Conservation (phyloP, 2,113 vertebrate genomes). For the Catharus bicknelli region DNA sequence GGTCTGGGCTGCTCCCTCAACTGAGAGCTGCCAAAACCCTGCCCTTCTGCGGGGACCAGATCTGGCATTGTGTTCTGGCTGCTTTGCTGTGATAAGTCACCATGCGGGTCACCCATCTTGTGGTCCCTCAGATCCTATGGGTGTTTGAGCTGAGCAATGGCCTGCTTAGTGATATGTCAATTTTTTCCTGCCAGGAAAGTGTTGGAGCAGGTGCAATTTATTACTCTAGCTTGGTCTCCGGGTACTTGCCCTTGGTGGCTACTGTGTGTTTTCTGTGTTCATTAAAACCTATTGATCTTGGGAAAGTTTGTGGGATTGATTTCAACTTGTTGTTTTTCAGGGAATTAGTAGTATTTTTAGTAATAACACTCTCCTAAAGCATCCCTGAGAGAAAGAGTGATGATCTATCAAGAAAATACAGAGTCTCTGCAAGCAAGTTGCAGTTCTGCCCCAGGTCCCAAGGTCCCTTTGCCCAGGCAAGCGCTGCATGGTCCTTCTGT, state of each 20-base stretch:
- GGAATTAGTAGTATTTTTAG: conserved; percentile 35
- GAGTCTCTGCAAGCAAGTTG: background rate
- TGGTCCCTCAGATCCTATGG: background rate
- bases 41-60: background rate
- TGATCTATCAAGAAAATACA: background rate
- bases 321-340: conserved; percentile 27
- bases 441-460: background rate
- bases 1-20: fast-evolving
- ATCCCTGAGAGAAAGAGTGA: background rate
- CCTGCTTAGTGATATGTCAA: conserved; percentile 33
- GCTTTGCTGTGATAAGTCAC: background rate
- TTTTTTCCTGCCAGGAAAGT: background rate
- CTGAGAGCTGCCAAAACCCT: background rate
- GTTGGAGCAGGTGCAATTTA: background rate
- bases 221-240: background rate
- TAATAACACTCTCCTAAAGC: background rate
- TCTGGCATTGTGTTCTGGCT: background rate
- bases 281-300: conserved; percentile 52
- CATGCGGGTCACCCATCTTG: fast-evolving
- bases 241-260: background rate
- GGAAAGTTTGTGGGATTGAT: conserved; percentile 52
- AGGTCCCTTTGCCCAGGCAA: background rate
- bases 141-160: background rate
- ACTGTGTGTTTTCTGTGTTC: conserved; percentile 36
- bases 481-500: fast-evolving